Base-by-base conservation (phyloP, 2,888 invertebrate genomes). In the Schizotus pectinicornis region DNA sequence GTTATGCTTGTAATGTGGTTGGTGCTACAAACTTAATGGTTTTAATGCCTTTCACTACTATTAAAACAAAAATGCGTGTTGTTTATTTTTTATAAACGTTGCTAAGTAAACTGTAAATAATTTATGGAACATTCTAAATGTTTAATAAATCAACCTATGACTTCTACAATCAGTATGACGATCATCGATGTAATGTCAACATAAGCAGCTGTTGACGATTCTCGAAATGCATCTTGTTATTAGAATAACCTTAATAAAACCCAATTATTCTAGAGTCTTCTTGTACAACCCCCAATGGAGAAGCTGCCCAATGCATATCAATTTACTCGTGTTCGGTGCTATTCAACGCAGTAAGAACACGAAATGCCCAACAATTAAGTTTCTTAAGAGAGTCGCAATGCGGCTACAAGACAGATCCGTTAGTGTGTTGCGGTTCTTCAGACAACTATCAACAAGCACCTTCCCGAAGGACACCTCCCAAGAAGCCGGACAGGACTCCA, bases 361-460 rank as follows among this genome's bases (percentile, higher is more conserved):
- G 59, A 45, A 68, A 75, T 54, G 54, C 64, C 1, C 61, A 69
- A n/a, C 73, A 71, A 54, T 38, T 74, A 3, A 61, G 65, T 12
- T 85, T 81, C 64, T 72, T 86, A 14, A 78, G 80, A 41, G 72
- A 77, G 56, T 85, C 86, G 0, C 83, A 84, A 57, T 86, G 86
- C 62, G 85, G 85, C 0, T 84, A 83, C 63, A 75, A 79, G 12
- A 8, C 30, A 31, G 68, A 70, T 0, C 85, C 85, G 0, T 77
- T 72, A 13, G 85, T 86, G 0, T 86, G 86, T 72, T 86, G 86
- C 58, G 80, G 80, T 13, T 60, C 63, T n/a, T 55, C 52, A 5
- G 56, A 51, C 11, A 68, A 64, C 42, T 73, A 63, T 42, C 47
- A 39, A 41, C 31, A 30, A 35, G 5, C 32, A 53, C 39, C 22